Base-by-base conservation (phyloP, 2,113 vertebrate genomes). In the Dipodomys stephensi region DNA sequence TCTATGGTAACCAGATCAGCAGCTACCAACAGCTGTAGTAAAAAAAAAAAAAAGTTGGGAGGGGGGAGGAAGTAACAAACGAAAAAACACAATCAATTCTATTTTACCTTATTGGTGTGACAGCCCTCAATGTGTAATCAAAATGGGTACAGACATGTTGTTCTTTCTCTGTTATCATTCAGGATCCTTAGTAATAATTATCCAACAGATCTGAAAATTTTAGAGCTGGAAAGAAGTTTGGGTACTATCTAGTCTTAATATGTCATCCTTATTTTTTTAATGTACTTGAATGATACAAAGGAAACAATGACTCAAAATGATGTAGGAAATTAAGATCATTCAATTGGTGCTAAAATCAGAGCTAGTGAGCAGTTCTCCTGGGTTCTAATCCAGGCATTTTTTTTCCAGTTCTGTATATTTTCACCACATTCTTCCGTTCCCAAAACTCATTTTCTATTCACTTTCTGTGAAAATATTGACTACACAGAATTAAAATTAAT, bases 1-100 rank as follows among this genome's bases (percentile, higher is more conserved):
- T 98, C 99, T 98, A 99, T 99, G 98, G 99, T 98, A 99, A 99
- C 99, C 97, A 97, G 98, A 98, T 98, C 98, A 98, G 98, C 98
- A 98, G 98, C 96, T 98, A 98, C 97, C 97, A 98, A 98, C 97
- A 98, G 98, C 98, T 98, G 97, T 97, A 97, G 97, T 27, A 23
- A 32, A 57, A 12, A 46, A 97, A 95, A 49, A 12, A 97, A 97
- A 95, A 57, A 57, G 53, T 57, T 57, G 15, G 53, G 53, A 15
- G 53, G 12, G 97, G 93, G 96, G 92, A 97, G 95, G 94, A 98
- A 98, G 96, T 98, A 98, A 81, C 16, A 95, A 95, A 97, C 88
- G 92, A 71, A 86, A 90, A 86, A 90, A 82, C 88, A 79, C 78
- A 84, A 94, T 94, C 80, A 78, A 88, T 93, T 85, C 95, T 92